A percentile compares a stretch with the other conserved stretches of the same genome.
Conservation (phyloP, 2,888 invertebrate species). For the Drosophila merina region DNA sequence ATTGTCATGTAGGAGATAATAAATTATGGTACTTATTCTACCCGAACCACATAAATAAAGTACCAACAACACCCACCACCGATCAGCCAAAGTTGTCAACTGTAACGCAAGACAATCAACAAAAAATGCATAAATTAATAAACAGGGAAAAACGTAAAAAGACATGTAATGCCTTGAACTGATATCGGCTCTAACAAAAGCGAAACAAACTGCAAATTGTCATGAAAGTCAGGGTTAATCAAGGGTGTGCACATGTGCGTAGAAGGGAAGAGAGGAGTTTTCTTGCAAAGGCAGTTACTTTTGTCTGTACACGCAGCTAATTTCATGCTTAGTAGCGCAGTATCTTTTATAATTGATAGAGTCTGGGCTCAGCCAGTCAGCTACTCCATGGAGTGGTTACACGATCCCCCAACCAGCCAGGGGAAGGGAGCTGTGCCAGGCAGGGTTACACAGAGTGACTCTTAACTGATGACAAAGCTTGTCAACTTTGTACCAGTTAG, state of each 20-base stretch:
- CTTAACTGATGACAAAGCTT: slow-evolving; percentile 6
- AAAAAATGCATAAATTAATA: slow-evolving; percentile 76
- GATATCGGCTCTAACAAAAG: neutral
- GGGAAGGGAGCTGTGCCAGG: too few species aligned
- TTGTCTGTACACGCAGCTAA: slow-evolving; percentile 66
- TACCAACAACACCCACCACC: slow-evolving; percentile 7
- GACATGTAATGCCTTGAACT: slow-evolving; percentile 20
- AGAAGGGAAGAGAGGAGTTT: neutral
- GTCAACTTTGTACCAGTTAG: slow-evolving; percentile 7
- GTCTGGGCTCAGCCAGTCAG: slow-evolving; percentile 15
- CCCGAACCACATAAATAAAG: slow-evolving; percentile 32
- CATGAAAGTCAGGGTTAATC: slow-evolving; percentile 55
- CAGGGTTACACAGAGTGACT: too few species aligned
- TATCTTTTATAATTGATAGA: slow-evolving; percentile 68
- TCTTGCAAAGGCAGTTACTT: neutral
- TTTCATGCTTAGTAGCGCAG: slow-evolving; percentile 73
- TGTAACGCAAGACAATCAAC: slow-evolving; percentile 73
- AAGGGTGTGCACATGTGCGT: slow-evolving; percentile 23
- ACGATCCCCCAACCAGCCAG: too few species aligned
- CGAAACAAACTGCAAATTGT: slow-evolving; percentile 21
- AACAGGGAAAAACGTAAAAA: slow-evolving; percentile 13
- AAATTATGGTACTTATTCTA: slow-evolving; percentile 40
- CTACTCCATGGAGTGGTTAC: slow-evolving; percentile 6
- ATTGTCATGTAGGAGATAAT: slow-evolving; percentile 52
- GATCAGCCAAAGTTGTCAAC: slow-evolving; percentile 64